Base-by-base conservation (phyloP, 2,888 invertebrate genomes). In the Microplitis deprimator region DNA sequence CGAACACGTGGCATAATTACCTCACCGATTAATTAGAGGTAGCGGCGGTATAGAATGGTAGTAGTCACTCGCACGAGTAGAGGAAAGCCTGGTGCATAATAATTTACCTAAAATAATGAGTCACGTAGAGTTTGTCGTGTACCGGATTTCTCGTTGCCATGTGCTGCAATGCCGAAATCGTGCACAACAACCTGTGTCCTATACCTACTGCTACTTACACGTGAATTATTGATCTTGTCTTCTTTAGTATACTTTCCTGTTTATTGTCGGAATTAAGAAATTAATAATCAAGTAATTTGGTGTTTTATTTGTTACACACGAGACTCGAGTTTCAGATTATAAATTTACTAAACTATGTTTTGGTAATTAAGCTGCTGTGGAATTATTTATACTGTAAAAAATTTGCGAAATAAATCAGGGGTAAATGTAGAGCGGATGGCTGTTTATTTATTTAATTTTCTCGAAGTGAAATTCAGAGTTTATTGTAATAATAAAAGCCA, bases 101-200 rank as follows among this genome's bases (percentile, higher is more conserved):
- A 79, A 81, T 81, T 78, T 62, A 75, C 17, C 61, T 16, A 41
- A 79, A 78, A 78, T 79, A 75, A 79, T 77, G 80, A 76, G 79
- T 73, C 75, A 76, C 76, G 74, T 76, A 77, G 70, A 50, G 50
- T 50, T 50, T 50, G 50, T 50, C 50, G 50, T 50, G 13, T 29
- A 72, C 62, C 68, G 68, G 78, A 79, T 79, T 79, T 78, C 61
- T 69, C 77, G 73, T 77, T 73, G 64, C 77, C 77, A 74, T 59
- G 70, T 77, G 77, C 38, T 73, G 50, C 70, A 73, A 17, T 69
- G 50, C 41, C n/a, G 64, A 65, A 77, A 73, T 70, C 40, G 39
- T 62, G 50, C 68, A 64, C 61, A 68, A 77, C 64, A 64, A 69
- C 61, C 50, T 50, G n/a, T 73, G 6, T 73, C 17, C 68, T 60